phyloP scores from a whole-genome alignment of 2,113 vertebrate species.

The Procavia capensis region DNA sequence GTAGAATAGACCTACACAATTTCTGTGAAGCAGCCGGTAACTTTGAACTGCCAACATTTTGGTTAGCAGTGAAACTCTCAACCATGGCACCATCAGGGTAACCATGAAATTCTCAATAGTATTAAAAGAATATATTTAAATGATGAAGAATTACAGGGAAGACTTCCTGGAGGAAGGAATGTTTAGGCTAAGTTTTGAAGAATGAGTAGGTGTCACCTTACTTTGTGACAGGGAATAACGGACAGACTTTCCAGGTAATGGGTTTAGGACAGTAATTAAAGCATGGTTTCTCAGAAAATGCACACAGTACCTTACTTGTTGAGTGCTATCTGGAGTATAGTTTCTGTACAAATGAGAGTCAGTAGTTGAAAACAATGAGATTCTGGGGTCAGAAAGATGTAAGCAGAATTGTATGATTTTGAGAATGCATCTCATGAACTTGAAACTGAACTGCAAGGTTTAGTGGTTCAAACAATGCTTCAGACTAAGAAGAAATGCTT shows the following conservation, averaged over 20 bases:
- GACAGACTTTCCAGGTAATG: too few relatives aligned
- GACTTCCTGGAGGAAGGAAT: not conserved
- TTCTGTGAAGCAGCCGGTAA: too few relatives aligned
- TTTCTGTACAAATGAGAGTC: not conserved
- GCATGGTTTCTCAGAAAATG: not conserved
- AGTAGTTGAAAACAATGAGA: not conserved
- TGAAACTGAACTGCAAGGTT: not conserved
- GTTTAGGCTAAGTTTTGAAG: not conserved
- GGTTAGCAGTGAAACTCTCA: too few relatives aligned
- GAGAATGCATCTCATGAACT: not conserved
- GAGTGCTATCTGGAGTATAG: fast-evolving
- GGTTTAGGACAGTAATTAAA: too few relatives aligned
- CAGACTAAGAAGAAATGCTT: too few relatives aligned
- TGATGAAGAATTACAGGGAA: not conserved
- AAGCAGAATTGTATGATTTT: not conserved
- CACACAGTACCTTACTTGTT: too few relatives aligned
- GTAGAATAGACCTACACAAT: too few relatives aligned
- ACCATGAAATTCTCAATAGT: too few relatives aligned
- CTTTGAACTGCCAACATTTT: too few relatives aligned
- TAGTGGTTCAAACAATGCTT: not conserved
- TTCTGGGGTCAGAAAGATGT: not conserved
- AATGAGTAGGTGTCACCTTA: not conserved
- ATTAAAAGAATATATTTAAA: not conserved
- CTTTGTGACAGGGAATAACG: not conserved
- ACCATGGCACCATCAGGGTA: too few relatives aligned